Evolutionary conservation across 2,888 invertebrate species (phyloP).

Genomic region (Linnaemya vulpina): DNA sequence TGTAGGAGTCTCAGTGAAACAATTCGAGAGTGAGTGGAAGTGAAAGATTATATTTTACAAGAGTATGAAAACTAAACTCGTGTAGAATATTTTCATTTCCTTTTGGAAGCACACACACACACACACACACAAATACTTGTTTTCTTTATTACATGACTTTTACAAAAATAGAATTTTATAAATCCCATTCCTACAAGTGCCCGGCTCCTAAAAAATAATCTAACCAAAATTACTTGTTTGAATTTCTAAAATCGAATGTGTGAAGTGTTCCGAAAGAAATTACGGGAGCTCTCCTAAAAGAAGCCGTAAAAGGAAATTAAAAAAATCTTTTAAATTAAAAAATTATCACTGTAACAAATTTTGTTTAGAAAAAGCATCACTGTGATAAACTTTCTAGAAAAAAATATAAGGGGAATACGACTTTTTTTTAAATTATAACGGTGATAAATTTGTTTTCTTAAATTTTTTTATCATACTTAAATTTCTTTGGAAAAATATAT

Average conservation of each 20-base stretch:
- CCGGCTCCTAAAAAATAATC: background rate
- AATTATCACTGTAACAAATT: too few species aligned
- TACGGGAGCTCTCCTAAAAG: too few species aligned
- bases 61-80: conserved; percentile 15
- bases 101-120: background rate
- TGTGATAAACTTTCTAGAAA: too few species aligned
- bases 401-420: too few species aligned
- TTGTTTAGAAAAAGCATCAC: too few species aligned
- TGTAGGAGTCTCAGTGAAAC: conserved; percentile 22
- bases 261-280: background rate
- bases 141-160: conserved; percentile 17
- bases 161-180: background rate
- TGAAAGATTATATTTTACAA: conserved; percentile 3
- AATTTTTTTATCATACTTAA: too few species aligned
- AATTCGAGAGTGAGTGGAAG: conserved; percentile 21
- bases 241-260: background rate
- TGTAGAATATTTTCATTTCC: conserved; percentile 17
- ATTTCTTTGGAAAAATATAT: too few species aligned
- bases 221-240: background rate
- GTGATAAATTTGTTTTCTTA: too few species aligned
- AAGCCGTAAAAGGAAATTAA: too few species aligned
- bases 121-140: background rate
- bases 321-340: too few species aligned
- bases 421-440: too few species aligned
- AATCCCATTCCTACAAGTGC: background rate